Evolutionary conservation across 2,797 vertebrate genomes (phyloP).

Genomic region (Pseudochromis fuscus): DNA sequence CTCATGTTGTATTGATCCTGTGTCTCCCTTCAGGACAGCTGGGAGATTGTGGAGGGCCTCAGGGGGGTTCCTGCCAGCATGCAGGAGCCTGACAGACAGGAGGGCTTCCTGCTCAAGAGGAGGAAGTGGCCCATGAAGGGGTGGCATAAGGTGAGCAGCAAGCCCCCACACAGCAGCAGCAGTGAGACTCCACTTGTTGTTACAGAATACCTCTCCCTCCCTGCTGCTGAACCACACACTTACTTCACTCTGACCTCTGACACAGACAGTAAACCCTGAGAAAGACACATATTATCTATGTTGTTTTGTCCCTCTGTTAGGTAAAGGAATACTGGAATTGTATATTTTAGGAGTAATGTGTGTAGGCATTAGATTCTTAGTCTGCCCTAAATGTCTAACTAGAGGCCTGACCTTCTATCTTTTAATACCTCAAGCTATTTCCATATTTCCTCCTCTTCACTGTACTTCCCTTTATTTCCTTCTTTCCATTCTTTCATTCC

Average conservation of each 20-base stretch:
- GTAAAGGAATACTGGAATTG: background rate
- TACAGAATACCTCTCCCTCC: slow-evolving; percentile 1
- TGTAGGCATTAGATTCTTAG: background rate
- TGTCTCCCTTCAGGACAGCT: slow-evolving; percentile 89
- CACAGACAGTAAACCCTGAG: background rate
- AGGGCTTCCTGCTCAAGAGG: slow-evolving; percentile 95
- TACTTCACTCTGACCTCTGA: slow-evolving; percentile 9
- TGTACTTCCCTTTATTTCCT: slow-evolving; percentile 36
- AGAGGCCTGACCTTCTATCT: slow-evolving; percentile 23
- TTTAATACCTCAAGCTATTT: slow-evolving; percentile 52
- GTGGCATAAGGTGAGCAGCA: slow-evolving; percentile 94
- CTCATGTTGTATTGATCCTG: slow-evolving; percentile 13
- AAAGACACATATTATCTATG: background rate
- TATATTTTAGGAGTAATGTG: too few species aligned
- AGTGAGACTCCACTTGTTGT: slow-evolving; percentile 18
- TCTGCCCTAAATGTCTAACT: slow-evolving; percentile 22
- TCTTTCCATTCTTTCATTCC: slow-evolving; percentile 43
- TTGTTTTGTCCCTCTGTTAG: background rate
- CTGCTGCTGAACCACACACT: slow-evolving; percentile 9
- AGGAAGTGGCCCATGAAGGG: slow-evolving; percentile 99
- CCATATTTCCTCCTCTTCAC: slow-evolving; percentile 40
- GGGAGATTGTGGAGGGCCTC: slow-evolving; percentile 96
- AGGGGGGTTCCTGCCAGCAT: slow-evolving; percentile 87
- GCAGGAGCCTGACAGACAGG: slow-evolving; percentile 90
- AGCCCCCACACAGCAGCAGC: background rate